These are phyloP conservation scores for Hololepta plana DNA, from an alignment of 2,888 invertebrate genomes.

Conservation along the genomic window DNA sequence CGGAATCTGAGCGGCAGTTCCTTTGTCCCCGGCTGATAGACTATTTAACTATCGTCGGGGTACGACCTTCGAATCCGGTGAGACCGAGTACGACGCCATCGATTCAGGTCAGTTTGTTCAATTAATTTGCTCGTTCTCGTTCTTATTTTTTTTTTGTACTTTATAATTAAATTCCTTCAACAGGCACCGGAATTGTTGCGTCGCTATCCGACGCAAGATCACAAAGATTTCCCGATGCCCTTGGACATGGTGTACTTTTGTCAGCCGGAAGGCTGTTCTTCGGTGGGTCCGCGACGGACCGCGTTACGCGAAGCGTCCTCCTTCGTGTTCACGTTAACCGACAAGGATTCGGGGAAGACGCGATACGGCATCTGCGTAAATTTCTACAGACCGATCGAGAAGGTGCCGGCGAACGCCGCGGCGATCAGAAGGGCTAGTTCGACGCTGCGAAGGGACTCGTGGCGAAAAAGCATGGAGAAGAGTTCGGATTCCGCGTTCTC, in stretches of 20 bases:
- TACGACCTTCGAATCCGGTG: conserved; percentile 47
- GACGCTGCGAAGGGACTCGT: conserved; percentile 64
- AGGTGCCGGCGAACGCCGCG: conserved; percentile 23
- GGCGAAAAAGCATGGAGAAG: conserved; percentile 83
- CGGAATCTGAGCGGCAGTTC: conserved; percentile 58
- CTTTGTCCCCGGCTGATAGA: conserved; percentile 80
- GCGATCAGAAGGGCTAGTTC: conserved; percentile 29
- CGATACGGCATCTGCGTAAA: conserved; percentile 96
- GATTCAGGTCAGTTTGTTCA: conserved; percentile 49
- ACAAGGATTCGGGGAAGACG: conserved; percentile 92
- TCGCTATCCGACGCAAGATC: conserved; percentile 89
- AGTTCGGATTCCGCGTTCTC: conserved; percentile 87
- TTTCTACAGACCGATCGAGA: conserved; percentile 87
- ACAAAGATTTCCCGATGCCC: conserved; percentile 92
- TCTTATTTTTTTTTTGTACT: conserved; percentile 1
- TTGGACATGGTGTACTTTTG: conserved; percentile 99
- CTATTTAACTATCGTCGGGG: conserved; percentile 94
- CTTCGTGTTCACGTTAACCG: conserved; percentile 95
- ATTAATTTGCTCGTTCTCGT: not conserved
- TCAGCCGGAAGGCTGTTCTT: conserved; percentile 96
- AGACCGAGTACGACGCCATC: conserved; percentile 53
- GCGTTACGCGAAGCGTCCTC: conserved; percentile 80
- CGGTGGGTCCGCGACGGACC: conserved; percentile 73
- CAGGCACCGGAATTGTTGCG: conserved; percentile 87
- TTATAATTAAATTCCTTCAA: not conserved